Evolutionary conservation across 2,797 vertebrate genomes (phyloP), one percentile per base, ranked within the genome.

Genomic region (Okamejei kenojei): DNA sequence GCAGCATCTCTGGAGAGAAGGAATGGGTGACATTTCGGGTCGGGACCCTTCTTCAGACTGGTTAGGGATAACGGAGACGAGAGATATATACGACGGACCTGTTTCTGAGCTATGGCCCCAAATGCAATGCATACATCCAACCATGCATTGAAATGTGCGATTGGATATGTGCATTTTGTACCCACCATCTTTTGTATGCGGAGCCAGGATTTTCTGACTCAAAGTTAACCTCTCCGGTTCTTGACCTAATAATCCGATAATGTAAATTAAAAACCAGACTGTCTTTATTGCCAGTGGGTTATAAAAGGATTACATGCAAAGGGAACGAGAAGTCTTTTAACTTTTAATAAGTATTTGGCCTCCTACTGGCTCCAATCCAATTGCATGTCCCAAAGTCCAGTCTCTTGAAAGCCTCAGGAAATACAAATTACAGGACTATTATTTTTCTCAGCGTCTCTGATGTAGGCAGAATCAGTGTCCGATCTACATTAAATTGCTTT

Each of bases 291-390:
- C 71, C 90, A 91, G 21, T 74, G 9, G 35, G 88, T 90, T 38
- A 74, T 21, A 29, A 54, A 91, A 91, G 90, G 68, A 91, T 91
- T 91, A 91, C 21, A 91, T 26, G 17, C 35, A 65, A 91, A 23
- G 32, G 21, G 65, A 71, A 90, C 23, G 21, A 68, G 71, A 90
- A 1, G 58, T 65, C 86, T 68, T 90, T 90, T 32, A 90, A 90
- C 65, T 90, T 86, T 71, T 71, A 90, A 90, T 90, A 71, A 65
- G 65, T 35, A 32, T 90, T 71, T 90, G 32, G 38, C 65, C 86
- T 71, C 65, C 29, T 26, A 26, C 68, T 91, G 90, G 71, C 90
- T 38, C 73, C 65, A 91, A 91, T 71, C 90, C 90, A 86, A 32
- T 15, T 65, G 82, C 58, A 32, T 86, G 61, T 58, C 54, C 80